Base-by-base conservation (phyloP, 2,888 invertebrate genomes). In the Dione juno region DNA sequence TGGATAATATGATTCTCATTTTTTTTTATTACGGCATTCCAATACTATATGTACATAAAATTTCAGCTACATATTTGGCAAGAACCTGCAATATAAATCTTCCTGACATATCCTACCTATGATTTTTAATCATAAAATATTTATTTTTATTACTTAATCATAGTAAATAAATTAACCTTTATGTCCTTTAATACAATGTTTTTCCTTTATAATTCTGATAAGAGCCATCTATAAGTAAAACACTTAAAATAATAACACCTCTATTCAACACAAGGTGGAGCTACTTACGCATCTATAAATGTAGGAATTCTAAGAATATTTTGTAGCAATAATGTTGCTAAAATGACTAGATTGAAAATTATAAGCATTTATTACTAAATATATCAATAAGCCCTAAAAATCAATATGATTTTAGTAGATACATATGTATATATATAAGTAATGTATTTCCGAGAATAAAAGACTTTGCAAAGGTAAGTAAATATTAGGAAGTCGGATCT, bases 401-500 rank as follows among this genome's bases (percentile, higher is more conserved):
- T 37, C 37, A 13, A 14, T 37, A 37, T 35, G 3, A 9, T 19
- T 5, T 48, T 1, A 16, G 10, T 37, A 45, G 14, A 13, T 37
- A 13, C n/a, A 13, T 37, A 45, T 5, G 6, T 45, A 48, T 37
- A 11, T 19, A 41, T 40, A 45, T n/a, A n/a, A n/a, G 28, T 28
- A 28, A 48, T 10, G 1, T 7, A 63, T 50, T 67, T 69, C 54
- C 48, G 45, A 68, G 19, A 48, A 41, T 35, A 35, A 40, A 50
- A 53, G n/a, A 61, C 43, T 59, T 59, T 43, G 28, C n/a, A 37
- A 45, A 41, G 43, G 37, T 35, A 40, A 16, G 16, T 57, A 57
- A 57, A 57, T 16, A 64, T 64, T 67, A 77, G 75, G 75, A 76
- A 77, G 76, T 75, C 75, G 75, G 74, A 75, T 77, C 75, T 75